Evolutionary conservation across 2,797 vertebrate genomes (phyloP).

Genomic region (Cryptoprocta ferox): DNA sequence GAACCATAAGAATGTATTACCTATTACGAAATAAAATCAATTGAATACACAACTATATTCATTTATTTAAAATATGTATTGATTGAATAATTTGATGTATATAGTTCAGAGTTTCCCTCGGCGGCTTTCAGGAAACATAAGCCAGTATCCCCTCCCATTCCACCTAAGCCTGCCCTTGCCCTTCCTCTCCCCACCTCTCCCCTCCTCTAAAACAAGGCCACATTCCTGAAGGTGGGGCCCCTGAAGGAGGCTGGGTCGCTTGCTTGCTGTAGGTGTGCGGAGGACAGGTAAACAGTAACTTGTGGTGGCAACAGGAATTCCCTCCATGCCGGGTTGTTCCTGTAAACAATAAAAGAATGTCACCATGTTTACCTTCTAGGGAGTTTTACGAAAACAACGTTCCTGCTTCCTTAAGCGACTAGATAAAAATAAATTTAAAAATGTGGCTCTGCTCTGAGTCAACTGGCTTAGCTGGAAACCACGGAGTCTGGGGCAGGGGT

Average conservation of each 20-base stretch:
- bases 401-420: conserved; percentile 69
- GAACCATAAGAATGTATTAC: background rate
- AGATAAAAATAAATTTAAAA: conserved; percentile 56
- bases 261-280: background rate
- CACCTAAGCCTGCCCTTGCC: background rate
- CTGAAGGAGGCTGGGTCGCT: background rate
- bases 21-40: conserved; percentile 41
- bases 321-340: conserved; percentile 31
- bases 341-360: conserved; percentile 34
- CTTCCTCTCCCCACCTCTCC: conserved; percentile 28
- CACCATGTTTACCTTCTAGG: conserved; percentile 61
- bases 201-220: background rate
- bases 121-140: conserved; percentile 29
- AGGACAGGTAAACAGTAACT: background rate
- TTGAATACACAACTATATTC: background rate
- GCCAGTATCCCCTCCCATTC: background rate
- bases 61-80: background rate
- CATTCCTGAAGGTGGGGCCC: background rate
- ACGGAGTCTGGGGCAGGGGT: background rate
- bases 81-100: background rate
- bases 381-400: conserved; percentile 59
- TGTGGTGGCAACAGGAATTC: conserved; percentile 62
- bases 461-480: conserved; percentile 60
- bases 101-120: conserved; percentile 7
- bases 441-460: background rate